Percentiles rank a stretch among this genome's conserved stretches.
Conservation (phyloP, 2,888 invertebrate genomes). For the Melanophora roralis region DNA sequence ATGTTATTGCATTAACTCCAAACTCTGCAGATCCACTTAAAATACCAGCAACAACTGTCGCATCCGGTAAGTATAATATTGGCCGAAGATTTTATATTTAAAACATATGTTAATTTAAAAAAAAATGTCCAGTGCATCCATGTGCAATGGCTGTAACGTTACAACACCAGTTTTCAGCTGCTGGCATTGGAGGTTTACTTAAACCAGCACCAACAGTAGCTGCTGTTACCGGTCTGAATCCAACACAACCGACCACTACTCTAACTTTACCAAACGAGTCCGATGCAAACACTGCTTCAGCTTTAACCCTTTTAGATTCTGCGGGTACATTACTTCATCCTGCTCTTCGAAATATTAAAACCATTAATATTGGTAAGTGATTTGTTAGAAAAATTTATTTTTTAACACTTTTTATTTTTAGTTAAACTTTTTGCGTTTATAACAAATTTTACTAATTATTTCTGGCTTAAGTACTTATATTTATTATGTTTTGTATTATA, state of each 20-base stretch:
- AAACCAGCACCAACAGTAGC: conserved; percentile 75
- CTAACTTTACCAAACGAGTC: conserved; percentile 70
- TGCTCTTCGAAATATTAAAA: conserved; percentile 82
- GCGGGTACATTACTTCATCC: conserved; percentile 80
- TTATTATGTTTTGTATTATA: too few relatives aligned
- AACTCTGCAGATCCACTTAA: conserved; percentile 41
- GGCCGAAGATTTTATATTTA: neutral
- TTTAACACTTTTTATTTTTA: too few relatives aligned
- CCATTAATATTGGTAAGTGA: conserved; percentile 77
- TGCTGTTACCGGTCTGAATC: conserved; percentile 70
- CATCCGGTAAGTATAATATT: conserved; percentile 59
- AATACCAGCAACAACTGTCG: conserved; percentile 42
- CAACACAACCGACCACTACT: conserved; percentile 62
- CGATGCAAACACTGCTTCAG: conserved; percentile 72
- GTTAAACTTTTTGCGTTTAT: too few relatives aligned
- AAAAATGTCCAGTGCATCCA: conserved; percentile 69
- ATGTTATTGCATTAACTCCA: conserved; percentile 29
- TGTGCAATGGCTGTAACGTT: conserved; percentile 75
- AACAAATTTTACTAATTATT: too few relatives aligned
- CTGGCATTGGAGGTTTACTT: conserved; percentile 73
- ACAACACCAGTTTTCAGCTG: conserved; percentile 74
- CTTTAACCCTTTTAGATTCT: conserved; percentile 75
- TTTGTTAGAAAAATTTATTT: neutral
- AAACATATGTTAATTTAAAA: neutral
- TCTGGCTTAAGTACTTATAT: too few relatives aligned